These are phyloP conservation scores for Caenorhabditis sp. DNA, from an alignment of 2,888 invertebrate species.

Conservation along the genomic window DNA sequence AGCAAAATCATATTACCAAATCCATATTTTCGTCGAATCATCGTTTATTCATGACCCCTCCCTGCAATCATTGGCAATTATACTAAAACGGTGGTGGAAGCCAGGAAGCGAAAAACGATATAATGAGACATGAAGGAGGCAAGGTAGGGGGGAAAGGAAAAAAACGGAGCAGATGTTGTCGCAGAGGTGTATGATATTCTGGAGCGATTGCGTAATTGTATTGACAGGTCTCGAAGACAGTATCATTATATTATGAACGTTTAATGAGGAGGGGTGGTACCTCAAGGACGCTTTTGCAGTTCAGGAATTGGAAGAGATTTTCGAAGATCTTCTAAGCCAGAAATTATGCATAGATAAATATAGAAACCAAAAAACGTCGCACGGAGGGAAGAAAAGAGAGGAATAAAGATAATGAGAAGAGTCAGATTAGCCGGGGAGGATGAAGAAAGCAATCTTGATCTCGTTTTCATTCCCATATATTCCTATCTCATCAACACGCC, in stretches of 20 bases:
- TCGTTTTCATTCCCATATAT: constrained; percentile 33
- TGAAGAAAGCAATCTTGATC: constrained; percentile 37
- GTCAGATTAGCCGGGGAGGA: constrained; percentile 34
- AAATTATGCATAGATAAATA: not conserved
- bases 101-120: not conserved
- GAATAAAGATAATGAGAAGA: constrained; percentile 39
- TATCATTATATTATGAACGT: constrained; percentile 68
- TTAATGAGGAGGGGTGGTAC: constrained; percentile 2
- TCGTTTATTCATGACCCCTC: constrained; percentile 58
- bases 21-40: constrained; percentile 15
- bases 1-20: constrained; percentile 26
- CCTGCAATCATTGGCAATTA: constrained; percentile 27
- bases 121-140: constrained; percentile 28
- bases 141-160: constrained; percentile 1
- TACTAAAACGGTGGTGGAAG: constrained; percentile 16
- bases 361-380: not conserved
- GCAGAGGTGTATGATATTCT: constrained; percentile 57
- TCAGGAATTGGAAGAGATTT: no score
- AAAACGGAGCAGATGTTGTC: constrained; percentile 57
- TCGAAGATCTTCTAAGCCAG: not conserved
- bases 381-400: not conserved
- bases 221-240: constrained; percentile 64
- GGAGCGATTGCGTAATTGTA: constrained; percentile 65
- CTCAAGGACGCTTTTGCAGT: constrained; percentile 41
- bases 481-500: constrained; percentile 28